Percentiles rank a stretch among this genome's conserved stretches.
phyloP scores from a whole-genome alignment of 2,797 vertebrate species.

The Jordanella pulchra region DNA sequence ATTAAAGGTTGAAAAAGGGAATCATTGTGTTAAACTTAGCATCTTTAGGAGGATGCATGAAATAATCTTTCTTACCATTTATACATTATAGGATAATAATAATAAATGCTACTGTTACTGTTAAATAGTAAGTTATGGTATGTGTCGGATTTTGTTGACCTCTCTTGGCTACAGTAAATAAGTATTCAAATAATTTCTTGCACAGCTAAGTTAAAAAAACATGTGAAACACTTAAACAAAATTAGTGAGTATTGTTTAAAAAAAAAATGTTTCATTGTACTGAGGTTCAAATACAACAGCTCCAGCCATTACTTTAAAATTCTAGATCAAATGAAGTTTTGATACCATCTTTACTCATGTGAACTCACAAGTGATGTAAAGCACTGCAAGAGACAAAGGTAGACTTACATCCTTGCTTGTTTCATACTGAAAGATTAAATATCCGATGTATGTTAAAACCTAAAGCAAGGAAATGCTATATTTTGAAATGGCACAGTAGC shows the following conservation, averaged over 20 bases:
- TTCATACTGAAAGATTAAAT: slow-evolving; percentile 12
- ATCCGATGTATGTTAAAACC: slow-evolving; percentile 50
- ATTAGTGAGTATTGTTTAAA: neutral
- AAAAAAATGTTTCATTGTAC: slow-evolving; percentile 6
- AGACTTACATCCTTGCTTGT: slow-evolving; percentile 52
- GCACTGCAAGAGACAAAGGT: slow-evolving; percentile 59
- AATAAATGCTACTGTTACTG: slow-evolving; percentile 1
- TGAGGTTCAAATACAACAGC: slow-evolving; percentile 5
- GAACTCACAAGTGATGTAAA: slow-evolving; percentile 64
- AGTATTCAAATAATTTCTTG: neutral
- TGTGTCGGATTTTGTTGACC: too few relatives aligned
- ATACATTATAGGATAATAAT: slow-evolving; percentile 11
- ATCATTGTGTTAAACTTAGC: neutral
- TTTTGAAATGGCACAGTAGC: slow-evolving; percentile 39
- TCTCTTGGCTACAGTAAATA: neutral
- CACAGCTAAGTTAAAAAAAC: neutral
- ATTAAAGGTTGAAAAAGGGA: neutral
- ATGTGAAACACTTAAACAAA: neutral
- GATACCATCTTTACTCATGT: slow-evolving; percentile 26
- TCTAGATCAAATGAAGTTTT: slow-evolving; percentile 30
- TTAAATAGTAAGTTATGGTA: neutral
- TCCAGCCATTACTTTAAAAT: slow-evolving; percentile 17
- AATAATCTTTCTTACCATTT: slow-evolving; percentile 6
- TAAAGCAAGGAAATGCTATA: slow-evolving; percentile 36
- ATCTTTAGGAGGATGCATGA: slow-evolving; percentile 13